phyloP scores from a whole-genome alignment of 2,113 vertebrate species.

The Rhagologus leucostigma region DNA sequence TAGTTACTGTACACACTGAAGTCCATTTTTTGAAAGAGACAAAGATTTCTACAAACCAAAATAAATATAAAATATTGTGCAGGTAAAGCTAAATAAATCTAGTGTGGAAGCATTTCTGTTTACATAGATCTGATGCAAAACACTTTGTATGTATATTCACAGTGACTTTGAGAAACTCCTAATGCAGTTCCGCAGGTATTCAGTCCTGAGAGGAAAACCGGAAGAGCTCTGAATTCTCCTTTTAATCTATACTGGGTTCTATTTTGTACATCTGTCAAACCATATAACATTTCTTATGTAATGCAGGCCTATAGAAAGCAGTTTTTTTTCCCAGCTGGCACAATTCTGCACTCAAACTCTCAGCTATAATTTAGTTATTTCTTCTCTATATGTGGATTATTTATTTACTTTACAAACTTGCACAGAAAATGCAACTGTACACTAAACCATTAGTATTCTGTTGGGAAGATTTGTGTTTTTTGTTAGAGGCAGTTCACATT shows the following conservation, averaged over 20 bases:
- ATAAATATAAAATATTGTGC: not conserved
- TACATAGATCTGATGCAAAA: not conserved
- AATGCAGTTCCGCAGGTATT: not conserved
- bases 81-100: not conserved
- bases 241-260: not conserved
- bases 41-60: not conserved
- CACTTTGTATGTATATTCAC: not conserved
- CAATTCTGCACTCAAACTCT: not conserved
- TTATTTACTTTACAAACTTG: conserved; percentile 45
- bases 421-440: conserved; percentile 50
- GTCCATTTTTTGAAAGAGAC: not conserved
- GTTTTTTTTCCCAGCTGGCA: not conserved
- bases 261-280: not conserved
- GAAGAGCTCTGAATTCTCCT: not conserved
- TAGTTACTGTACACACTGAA: not conserved
- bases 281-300: not conserved
- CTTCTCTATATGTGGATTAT: not conserved
- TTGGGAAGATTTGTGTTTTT: conserved; percentile 63
- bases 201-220: not conserved
- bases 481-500: conserved; percentile 67
- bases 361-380: conserved; percentile 10
- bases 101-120: not conserved
- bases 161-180: conserved; percentile 9
- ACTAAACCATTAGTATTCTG: conserved; percentile 70
- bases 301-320: not conserved